Evolutionary conservation across 2,888 invertebrate species (phyloP).

Genomic region (Eudemis profundana): DNA sequence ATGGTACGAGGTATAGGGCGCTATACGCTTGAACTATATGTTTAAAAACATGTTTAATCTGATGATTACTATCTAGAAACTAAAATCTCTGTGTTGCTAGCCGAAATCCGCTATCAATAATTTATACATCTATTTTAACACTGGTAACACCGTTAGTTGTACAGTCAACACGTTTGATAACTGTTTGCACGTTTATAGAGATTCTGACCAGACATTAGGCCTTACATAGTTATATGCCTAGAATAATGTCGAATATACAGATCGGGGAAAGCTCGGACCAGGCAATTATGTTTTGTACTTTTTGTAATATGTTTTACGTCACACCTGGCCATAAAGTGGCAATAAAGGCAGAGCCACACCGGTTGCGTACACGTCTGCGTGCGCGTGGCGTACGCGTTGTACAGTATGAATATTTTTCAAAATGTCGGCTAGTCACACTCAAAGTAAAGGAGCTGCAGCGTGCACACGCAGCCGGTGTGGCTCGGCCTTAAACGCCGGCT

Average conservation of each 20-base stretch:
- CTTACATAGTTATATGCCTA: constrained; percentile 28
- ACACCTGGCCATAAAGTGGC: too few relatives aligned
- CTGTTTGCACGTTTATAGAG: constrained; percentile 33
- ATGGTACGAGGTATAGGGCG: too few relatives aligned
- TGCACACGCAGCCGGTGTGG: too few relatives aligned
- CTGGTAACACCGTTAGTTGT: constrained; percentile 60
- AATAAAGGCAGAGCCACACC: too few relatives aligned
- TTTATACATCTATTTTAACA: constrained; percentile 52
- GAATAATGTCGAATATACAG: constrained; percentile 16
- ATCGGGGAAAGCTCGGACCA: background rate
- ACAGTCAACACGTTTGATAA: constrained; percentile 49
- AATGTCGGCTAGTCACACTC: too few relatives aligned
- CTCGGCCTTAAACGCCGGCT: too few relatives aligned
- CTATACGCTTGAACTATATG: background rate
- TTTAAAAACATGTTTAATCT: too few relatives aligned
- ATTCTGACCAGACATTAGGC: constrained; percentile 35
- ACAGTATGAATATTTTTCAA: too few relatives aligned
- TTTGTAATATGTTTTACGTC: too few relatives aligned
- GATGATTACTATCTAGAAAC: background rate
- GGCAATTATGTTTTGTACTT: background rate
- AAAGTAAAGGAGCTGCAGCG: too few relatives aligned
- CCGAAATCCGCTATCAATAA: constrained; percentile 31
- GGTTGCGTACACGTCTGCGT: too few relatives aligned
- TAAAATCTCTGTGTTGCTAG: constrained; percentile 38
- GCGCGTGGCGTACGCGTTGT: too few relatives aligned